Evolutionary conservation across 2,888 invertebrate genomes (phyloP).

Genomic region (Neoitamus cyanurus): DNA sequence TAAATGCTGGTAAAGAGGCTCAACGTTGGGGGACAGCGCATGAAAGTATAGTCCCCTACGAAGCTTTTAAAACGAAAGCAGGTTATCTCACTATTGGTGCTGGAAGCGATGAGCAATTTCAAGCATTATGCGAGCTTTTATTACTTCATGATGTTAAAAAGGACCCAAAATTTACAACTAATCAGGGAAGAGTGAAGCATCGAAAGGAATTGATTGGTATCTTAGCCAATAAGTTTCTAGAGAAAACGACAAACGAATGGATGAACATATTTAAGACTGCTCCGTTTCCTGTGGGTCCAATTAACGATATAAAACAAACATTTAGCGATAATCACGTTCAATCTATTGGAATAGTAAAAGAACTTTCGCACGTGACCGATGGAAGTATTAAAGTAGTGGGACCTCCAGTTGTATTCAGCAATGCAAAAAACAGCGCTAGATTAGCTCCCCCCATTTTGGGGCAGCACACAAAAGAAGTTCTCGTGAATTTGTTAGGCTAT

Average conservation of each 20-base stretch:
- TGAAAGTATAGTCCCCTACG: constrained; percentile 93
- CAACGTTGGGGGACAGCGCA: constrained; percentile 92
- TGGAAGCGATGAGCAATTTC: constrained; percentile 86
- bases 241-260: constrained; percentile 82
- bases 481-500: constrained; percentile 76
- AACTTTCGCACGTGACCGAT: constrained; percentile 75
- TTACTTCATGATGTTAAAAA: constrained; percentile 71
- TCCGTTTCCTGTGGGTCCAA: constrained; percentile 88
- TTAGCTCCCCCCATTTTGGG: constrained; percentile 86
- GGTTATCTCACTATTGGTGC: constrained; percentile 88
- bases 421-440: constrained; percentile 76
- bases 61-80: constrained; percentile 86
- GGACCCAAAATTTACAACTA: constrained; percentile 77
- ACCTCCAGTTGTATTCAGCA: constrained; percentile 86
- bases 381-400: constrained; percentile 83
- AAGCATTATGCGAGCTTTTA: constrained; percentile 76
- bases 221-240: constrained; percentile 71
- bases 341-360: constrained; percentile 77
- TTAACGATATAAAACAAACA: constrained; percentile 86
- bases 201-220: constrained; percentile 75
- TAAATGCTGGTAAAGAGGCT: constrained; percentile 85
- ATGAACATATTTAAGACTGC: constrained; percentile 75
- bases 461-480: constrained; percentile 84
- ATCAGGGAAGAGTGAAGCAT: constrained; percentile 80
- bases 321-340: constrained; percentile 90